Evolutionary conservation across 2,888 invertebrate species (phyloP).

Genomic region (Callyntrura sp.): DNA sequence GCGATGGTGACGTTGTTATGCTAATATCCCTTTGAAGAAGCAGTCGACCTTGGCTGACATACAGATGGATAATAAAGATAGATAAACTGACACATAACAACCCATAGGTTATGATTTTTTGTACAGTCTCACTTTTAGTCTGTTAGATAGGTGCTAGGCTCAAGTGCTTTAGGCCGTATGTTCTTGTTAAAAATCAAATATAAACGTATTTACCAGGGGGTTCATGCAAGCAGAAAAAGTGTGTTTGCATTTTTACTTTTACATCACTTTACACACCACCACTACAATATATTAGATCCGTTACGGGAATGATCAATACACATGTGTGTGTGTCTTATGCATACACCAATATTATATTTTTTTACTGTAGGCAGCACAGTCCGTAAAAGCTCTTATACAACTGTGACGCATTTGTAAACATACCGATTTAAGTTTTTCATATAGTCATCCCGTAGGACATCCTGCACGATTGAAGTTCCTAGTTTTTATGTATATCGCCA

Average conservation of each 20-base stretch:
- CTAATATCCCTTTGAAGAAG: constrained; percentile 58
- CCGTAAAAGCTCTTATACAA: neutral
- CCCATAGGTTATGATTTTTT: neutral
- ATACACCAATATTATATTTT: neutral
- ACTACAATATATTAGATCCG: neutral
- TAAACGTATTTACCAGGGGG: too few species aligned
- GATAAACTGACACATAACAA: neutral
- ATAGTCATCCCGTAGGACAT: constrained; percentile 4
- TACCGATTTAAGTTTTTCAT: neutral
- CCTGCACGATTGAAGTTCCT: neutral
- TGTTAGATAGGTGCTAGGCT: too few species aligned
- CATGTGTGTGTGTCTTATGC: neutral
- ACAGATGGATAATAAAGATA: constrained; percentile 30
- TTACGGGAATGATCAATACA: neutral
- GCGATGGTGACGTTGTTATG: constrained; percentile 55
- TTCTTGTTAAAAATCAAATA: too few species aligned
- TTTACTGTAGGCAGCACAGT: neutral
- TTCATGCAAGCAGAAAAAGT: neutral
- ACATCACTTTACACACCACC: neutral
- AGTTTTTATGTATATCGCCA: neutral
- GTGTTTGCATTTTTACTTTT: neutral
- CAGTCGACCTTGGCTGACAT: constrained; percentile 67
- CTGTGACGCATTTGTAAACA: neutral
- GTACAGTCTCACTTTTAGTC: too few species aligned
- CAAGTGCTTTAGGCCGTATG: too few species aligned